Percentiles rank a stretch among this genome's conserved stretches.
Conservation (phyloP, 2,888 invertebrate genomes). For the Agriotes lineatus region DNA sequence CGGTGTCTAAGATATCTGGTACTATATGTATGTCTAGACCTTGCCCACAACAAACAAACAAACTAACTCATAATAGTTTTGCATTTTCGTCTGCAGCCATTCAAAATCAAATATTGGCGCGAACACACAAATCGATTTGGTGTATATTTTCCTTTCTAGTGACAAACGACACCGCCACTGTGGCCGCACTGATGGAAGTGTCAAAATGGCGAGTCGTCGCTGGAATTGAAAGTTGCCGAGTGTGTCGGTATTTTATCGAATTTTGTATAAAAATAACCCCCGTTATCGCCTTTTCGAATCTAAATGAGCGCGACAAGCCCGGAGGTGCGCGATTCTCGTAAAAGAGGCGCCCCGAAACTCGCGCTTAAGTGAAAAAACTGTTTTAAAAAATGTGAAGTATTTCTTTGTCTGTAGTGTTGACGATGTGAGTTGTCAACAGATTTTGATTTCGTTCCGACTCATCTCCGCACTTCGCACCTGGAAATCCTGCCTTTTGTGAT, state of each 20-base stretch:
- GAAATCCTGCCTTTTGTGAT: constrained; percentile 39
- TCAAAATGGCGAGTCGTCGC: constrained; percentile 62
- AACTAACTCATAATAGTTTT: not conserved
- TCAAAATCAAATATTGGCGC: not conserved
- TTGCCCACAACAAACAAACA: not conserved
- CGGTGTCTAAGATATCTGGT: not conserved
- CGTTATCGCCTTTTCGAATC: not conserved
- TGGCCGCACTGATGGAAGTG: constrained; percentile 25
- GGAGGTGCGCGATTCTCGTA: not conserved
- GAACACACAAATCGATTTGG: not conserved
- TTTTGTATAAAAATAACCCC: constrained; percentile 26
- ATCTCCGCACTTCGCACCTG: constrained; percentile 21
- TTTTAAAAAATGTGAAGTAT: constrained; percentile 63
- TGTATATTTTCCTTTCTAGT: not conserved
- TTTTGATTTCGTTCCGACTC: constrained; percentile 29
- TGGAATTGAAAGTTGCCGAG: constrained; percentile 56
- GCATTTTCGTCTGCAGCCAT: not conserved
- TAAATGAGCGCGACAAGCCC: constrained; percentile 29
- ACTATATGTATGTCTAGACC: not conserved
- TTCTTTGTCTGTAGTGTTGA: constrained; percentile 61
- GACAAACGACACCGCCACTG: not conserved
- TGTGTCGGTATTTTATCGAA: constrained; percentile 40
- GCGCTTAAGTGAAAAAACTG: constrained; percentile 54
- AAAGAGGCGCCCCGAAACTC: not conserved
- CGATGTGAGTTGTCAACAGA: constrained; percentile 44